Evolutionary conservation across 2,113 vertebrate species (phyloP), one percentile per base, ranked within the genome.

Genomic region (Pelusios castaneus): DNA sequence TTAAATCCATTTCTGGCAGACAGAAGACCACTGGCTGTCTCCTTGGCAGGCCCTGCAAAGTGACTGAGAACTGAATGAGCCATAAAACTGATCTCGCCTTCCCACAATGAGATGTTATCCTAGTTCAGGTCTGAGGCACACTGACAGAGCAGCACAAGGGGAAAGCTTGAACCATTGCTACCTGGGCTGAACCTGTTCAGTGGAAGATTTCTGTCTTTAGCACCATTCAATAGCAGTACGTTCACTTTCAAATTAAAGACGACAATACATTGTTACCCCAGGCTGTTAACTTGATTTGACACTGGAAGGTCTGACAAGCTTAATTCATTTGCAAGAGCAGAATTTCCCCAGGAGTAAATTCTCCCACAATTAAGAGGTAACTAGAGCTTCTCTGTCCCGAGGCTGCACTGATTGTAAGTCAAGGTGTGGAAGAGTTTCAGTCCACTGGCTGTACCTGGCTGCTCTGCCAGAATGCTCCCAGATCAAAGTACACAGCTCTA

Each of bases 1-100:
- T 60, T 49, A 89, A 94, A 89, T n/a, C 29, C 43, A 83, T 16
- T 82, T 85, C 45, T 51, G 77, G 75, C 80, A 47, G 10, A 73
- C 34, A 6, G 27, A 51, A 67, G 38, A 10, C 83, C 80, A 27
- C 9, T 78, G n/a, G 58, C 86, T 67, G n/a, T 70, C n/a, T 70
- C n/a, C 63, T 38, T 22, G n/a, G 63, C 19, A 70, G n/a, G 41
- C 87, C 34, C 8, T 77, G 73, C 11, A 31, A 89, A 21, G 31
- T 43, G 25, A 52, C 21, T 70, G 91, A 34, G n/a, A 89, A 67
- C 2, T 5, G 73, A 80, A 78, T 10, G 14, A 82, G 85, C 2
- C 7, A 3, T 8, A 63, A 24, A 70, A 70, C 88, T 47, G 84
- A 87, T 92, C 34, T 31, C 55, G 86, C 55, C 16, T 22, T 87